A percentile compares a stretch with the other conserved stretches of the same genome.
These are phyloP conservation scores for Myotis myotis DNA, from an alignment of 2,797 vertebrate species.

Conservation along the genomic window DNA sequence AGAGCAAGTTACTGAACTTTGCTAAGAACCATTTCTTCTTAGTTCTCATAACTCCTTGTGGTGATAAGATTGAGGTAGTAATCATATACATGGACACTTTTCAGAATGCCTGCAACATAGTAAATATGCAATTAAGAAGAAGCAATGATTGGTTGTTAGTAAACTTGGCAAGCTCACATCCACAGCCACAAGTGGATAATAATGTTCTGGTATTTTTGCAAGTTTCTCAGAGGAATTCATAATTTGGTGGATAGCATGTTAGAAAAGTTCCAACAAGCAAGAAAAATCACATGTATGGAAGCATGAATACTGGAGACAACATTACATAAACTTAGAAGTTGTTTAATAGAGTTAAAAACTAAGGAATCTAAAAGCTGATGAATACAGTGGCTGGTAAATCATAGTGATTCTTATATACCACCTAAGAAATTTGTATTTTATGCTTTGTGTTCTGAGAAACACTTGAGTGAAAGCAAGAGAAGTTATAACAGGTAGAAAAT, in stretches of 20 bases:
- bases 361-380: neutral
- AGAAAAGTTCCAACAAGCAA: neutral
- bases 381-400: neutral
- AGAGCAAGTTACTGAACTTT: neutral
- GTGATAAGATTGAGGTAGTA: neutral
- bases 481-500: neutral
- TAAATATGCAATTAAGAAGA: neutral
- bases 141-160: neutral
- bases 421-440: neutral
- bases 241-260: neutral
- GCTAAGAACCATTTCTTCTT: neutral
- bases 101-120: neutral
- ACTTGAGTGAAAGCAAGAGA: neutral
- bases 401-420: neutral
- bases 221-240: neutral
- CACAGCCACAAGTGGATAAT: neutral
- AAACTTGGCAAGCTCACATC: neutral
- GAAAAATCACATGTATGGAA: neutral
- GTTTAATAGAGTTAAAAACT: neutral
- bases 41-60: neutral
- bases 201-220: neutral
- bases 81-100: neutral
- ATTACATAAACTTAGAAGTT: neutral
- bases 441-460: neutral
- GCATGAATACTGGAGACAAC: neutral